Percentiles rank a stretch among this genome's conserved stretches.
phyloP scores from a whole-genome alignment of 2,888 invertebrate species.

The Xestia ashworthii region DNA sequence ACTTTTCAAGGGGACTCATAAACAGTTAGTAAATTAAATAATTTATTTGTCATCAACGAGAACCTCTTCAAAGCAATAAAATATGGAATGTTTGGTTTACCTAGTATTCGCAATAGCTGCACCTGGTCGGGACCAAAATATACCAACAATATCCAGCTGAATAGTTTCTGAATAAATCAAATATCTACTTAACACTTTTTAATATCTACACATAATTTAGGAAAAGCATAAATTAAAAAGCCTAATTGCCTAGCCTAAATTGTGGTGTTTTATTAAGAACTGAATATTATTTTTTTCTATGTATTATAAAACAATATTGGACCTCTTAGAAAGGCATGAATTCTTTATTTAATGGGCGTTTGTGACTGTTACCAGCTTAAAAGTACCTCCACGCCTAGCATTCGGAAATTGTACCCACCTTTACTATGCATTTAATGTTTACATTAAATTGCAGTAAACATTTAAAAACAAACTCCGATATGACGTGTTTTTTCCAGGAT shows the following conservation, averaged over 20 bases:
- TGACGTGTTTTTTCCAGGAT: not conserved
- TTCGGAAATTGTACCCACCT: too few species aligned
- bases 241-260: too few species aligned
- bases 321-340: too few species aligned
- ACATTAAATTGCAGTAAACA: not conserved
- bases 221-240: too few species aligned
- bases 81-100: conserved; percentile 12
- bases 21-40: not conserved
- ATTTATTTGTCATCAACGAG: not conserved
- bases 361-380: too few species aligned
- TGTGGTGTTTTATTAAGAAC: too few species aligned
- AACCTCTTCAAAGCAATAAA: not conserved
- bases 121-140: not conserved
- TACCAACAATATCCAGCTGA: not conserved
- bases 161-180: not conserved
- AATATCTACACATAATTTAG: too few species aligned
- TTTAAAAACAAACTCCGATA: not conserved
- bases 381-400: too few species aligned
- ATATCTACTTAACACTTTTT: too few species aligned
- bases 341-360: too few species aligned
- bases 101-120: not conserved
- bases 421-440: not conserved
- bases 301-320: too few species aligned
- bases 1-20: not conserved
- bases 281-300: too few species aligned